phyloP scores from a whole-genome alignment of 2,888 invertebrate species.

The Callyntrura guangdongensis region DNA sequence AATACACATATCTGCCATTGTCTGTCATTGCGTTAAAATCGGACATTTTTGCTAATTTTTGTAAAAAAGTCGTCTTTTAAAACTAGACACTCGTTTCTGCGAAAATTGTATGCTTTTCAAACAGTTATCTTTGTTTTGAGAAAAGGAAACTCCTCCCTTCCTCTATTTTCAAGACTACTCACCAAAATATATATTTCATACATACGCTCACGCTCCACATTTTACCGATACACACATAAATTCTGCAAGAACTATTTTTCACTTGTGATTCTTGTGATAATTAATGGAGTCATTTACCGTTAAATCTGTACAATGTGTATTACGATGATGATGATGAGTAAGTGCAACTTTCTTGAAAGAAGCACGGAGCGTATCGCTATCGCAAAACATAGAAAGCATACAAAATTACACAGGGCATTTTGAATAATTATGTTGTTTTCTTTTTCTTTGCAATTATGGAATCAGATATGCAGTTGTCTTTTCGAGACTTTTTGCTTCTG shows the following conservation, averaged over 20 bases:
- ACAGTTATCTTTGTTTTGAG: neutral
- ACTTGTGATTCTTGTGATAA: conserved; percentile 9
- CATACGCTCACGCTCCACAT: conserved; percentile 28
- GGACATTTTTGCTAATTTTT: neutral
- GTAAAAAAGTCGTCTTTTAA: neutral
- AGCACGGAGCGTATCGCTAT: neutral
- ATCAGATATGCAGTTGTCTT: neutral
- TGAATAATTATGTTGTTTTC: neutral
- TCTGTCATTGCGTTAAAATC: neutral
- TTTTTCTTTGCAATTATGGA: neutral
- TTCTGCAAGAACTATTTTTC: neutral
- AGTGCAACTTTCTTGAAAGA: neutral
- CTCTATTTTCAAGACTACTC: conserved; percentile 2
- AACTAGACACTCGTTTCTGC: conserved; percentile 9
- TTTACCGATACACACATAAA: neutral
- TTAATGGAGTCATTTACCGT: neutral
- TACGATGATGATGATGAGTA: conserved; percentile 6
- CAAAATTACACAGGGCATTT: conserved; percentile 24
- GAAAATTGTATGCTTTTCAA: neutral
- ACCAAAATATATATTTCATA: conserved; percentile 33
- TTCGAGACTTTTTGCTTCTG: neutral
- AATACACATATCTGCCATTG: no score
- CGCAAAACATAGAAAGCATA: conserved; percentile 1
- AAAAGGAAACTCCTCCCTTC: neutral
- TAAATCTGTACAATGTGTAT: neutral